These are phyloP conservation scores for Noctua comes DNA, from an alignment of 2,888 invertebrate genomes.

Conservation along the genomic window DNA sequence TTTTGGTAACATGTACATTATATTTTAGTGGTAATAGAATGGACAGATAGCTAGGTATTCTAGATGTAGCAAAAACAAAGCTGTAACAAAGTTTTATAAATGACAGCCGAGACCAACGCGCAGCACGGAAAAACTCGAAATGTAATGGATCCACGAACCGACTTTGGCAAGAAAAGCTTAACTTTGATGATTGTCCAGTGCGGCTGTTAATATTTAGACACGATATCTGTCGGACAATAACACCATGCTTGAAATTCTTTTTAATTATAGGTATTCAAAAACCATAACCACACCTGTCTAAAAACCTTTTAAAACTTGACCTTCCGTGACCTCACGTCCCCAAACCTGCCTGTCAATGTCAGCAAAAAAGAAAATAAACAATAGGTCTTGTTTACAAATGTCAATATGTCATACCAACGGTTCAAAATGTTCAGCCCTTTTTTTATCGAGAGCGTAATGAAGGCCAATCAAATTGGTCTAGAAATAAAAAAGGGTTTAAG, in stretches of 20 bases:
- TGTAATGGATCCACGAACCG: too few relatives aligned
- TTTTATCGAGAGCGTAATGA: conserved; percentile 40
- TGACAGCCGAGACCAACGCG: too few relatives aligned
- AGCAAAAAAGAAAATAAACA: conserved; percentile 15
- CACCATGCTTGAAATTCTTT: too few relatives aligned
- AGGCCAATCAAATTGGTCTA: conserved; percentile 30
- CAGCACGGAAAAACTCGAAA: too few relatives aligned
- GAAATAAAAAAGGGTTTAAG: conserved; percentile 33
- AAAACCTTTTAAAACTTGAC: conserved; percentile 5
- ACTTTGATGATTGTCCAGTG: too few relatives aligned
- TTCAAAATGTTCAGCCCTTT: conserved; percentile 19
- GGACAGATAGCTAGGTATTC: background rate
- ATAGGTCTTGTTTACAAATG: conserved; percentile 41
- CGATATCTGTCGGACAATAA: background rate
- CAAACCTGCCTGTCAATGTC: conserved; percentile 7
- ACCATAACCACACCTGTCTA: background rate
- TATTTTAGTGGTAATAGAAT: background rate
- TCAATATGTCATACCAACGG: conserved; percentile 46
- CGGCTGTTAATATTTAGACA: fast-evolving
- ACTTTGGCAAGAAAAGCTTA: too few relatives aligned
- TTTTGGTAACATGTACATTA: background rate
- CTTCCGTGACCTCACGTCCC: conserved; percentile 8
- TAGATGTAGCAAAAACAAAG: background rate
- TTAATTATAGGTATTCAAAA: background rate
- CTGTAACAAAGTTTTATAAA: too few relatives aligned